Evolutionary conservation across 2,113 vertebrate genomes (phyloP), one percentile per base, ranked within the genome.

Genomic region (Eleginops maclovinus): DNA sequence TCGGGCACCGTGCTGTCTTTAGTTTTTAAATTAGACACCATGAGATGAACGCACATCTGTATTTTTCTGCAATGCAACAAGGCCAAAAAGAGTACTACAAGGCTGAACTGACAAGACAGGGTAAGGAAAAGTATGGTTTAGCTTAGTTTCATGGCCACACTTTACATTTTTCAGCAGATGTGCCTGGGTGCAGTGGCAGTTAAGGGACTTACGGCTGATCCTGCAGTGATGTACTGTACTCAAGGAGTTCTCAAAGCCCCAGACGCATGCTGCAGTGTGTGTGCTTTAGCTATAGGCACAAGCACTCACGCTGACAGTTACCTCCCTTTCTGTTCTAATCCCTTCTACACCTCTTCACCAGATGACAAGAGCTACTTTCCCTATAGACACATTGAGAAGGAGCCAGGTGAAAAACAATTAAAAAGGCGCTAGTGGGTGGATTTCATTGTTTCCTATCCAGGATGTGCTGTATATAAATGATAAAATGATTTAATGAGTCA

Each of bases 21-120:
- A 36, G 75, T 73, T 76, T 90, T 89, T 90, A 88, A 91, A 91
- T 92, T 89, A 85, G 60, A 77, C 75, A 47, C 75, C 19, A 9
- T 53, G 74, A 79, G 79, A 88, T 64, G 71, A 69, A 64, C 72
- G 17, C 69, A 81, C 74, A 79, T 81, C 77, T 85, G 87, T 78
- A 80, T 79, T 85, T 74, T 68, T 70, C 68, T 67, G 80, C 74
- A 56, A 40, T 19, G 53, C 81, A 59, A 22, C 75, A 87, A 89
- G 83, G 76, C 75, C 67, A 44, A 53, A 36, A 22, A 31, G 69
- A 85, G 84, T 41, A 61, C 28, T 53, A 53, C 72, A 87, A 84
- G 64, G 82, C 54, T 86, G 78, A 86, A 59, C 60, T 77, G 84
- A 81, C 59, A 84, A 63, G 50, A 13, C 68, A 53, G 75, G 62